Conservation (phyloP, 23 tunicate species). For the Phallusia fumigata region DNA sequence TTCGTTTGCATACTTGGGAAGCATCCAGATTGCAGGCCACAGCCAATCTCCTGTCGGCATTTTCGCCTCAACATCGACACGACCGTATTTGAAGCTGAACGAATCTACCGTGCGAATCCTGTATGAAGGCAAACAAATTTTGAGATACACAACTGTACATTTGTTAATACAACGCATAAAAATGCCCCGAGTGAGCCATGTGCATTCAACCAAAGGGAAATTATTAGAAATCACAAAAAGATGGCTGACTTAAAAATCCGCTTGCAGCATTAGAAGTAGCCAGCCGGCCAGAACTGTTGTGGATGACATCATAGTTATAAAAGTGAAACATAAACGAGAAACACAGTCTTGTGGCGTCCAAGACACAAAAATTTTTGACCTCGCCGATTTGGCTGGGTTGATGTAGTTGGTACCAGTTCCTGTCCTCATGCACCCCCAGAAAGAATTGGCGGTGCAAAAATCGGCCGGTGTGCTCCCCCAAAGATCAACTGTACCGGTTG, state of each 20-base stretch:
- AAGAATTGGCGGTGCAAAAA: slow-evolving; percentile 82
- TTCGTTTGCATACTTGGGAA: slow-evolving; percentile 63
- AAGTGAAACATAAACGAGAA: too few relatives aligned
- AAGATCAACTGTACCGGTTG: slow-evolving; percentile 66
- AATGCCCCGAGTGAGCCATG: too few relatives aligned
- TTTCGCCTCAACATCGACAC: slow-evolving; percentile 85
- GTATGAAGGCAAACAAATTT: not conserved
- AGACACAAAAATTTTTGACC: too few relatives aligned
- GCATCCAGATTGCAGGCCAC: slow-evolving; percentile 97
- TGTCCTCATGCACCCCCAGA: slow-evolving; percentile 71
- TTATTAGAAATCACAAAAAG: too few relatives aligned
- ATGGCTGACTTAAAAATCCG: too few relatives aligned
- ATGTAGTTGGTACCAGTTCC: slow-evolving; percentile 76
- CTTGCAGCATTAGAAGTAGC: too few relatives aligned
- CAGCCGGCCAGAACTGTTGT: too few relatives aligned
- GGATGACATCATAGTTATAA: too few relatives aligned
- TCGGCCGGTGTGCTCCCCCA: slow-evolving; percentile 94
- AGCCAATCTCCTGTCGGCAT: slow-evolving; percentile 96
- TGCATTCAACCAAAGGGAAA: too few relatives aligned
- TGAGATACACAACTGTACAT: too few relatives aligned
- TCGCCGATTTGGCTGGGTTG: slow-evolving; percentile 86
- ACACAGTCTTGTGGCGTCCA: too few relatives aligned
- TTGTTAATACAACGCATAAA: too few relatives aligned
- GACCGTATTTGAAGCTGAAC: slow-evolving; percentile 78
- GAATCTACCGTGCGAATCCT: slow-evolving; percentile 88